Evolutionary conservation across 2,113 vertebrate genomes (phyloP), one percentile per base, ranked within the genome.

Genomic region (Ifrita kowaldi): DNA sequence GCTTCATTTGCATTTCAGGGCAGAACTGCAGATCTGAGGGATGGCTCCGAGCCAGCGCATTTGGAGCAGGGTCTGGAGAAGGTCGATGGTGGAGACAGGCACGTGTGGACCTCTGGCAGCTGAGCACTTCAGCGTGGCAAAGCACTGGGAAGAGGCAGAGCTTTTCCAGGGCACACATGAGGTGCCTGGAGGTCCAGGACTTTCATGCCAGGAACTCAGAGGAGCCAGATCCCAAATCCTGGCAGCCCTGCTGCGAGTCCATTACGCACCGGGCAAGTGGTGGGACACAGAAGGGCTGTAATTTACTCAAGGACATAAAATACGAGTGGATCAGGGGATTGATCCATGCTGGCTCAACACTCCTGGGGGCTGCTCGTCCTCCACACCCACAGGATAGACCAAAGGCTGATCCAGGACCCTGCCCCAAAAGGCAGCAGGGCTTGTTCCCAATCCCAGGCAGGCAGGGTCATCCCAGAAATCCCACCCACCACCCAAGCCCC

Each of bases 211-310:
- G 19, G 13, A 12, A 3, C 68, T 57, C 7, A 2, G 5, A 11
- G 27, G 18, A n/a, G 60, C 46, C 2, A 2, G 26, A 70, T 17
- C 41, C 65, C 3, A 5, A 41, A 4, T 1, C 0, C 62, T 20
- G 4, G 22, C 78, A 77, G 59, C 17, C 14, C 69, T 39, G 53
- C 53, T 30, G 21, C 1, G 32, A 16, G 37, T 47, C 50, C 2
- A 0, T 12, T 11, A 3, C 4, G 11, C n/a, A 3, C 2, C 30
- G 59, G 79, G 10, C 47, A 39, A 4, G 11, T 0, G 63, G 23
- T 7, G 13, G 52, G 4, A 12, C 35, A 13, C 32, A 42, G 56
- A 26, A 32, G 39, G 71, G 39, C 30, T 60, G 33, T 13, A 1
- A 50, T 39, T 68, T 20, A 21, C 67, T 32, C 56, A 32, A 64